Evolutionary conservation across 1,140 invertebrate genomes (phyloP), one percentile per base, ranked within the genome.

Genomic region (Megalonaias nervosa): DNA sequence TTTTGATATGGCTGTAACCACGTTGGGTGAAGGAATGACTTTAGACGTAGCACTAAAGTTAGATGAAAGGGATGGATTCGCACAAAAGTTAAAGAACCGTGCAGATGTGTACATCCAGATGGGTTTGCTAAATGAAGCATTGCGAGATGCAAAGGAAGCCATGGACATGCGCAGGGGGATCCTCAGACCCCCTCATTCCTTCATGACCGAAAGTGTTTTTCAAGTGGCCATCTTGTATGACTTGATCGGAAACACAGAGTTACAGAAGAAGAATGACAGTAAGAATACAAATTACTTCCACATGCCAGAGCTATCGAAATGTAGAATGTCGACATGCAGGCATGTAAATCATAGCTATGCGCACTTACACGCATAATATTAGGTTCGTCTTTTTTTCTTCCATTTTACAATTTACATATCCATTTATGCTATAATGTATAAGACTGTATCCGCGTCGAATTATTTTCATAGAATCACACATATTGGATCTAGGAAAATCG

Each of bases 61-160:
- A 15, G 65, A 66, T n/a, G 15, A 26, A 31, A 23, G n/a, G 26
- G 65, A 66, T 66, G 17, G 65, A n/a, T 66, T 66, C 23, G n/a
- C 15, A 23, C n/a, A 66, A 26, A 78, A 78, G n/a, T 13, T 62
- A 15, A 72, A 78, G 21, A n/a, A 67, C 23, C 65, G 26, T 15
- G 76, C 76, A 15, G 76, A 78, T 60, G 65, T 78, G 23, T 68
- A 67, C 58, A 60, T 78, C 16, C 70, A 72, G 65, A 67, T 68
- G 58, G 76, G 76, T 31, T 48, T 61, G 17, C 48, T 68, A 13
- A 21, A 57, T 16, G 71, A 73, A 64, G 76, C 76, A 11, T 57
- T 72, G 14, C 14, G 57, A n/a, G 65, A 78, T 58, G 70, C 76
- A 9, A n/a, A 73, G 16, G n/a, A 21, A 21, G 70, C 62, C 3